Conservation (phyloP, 1,140 invertebrate species). For the Drosophila littoralis region DNA sequence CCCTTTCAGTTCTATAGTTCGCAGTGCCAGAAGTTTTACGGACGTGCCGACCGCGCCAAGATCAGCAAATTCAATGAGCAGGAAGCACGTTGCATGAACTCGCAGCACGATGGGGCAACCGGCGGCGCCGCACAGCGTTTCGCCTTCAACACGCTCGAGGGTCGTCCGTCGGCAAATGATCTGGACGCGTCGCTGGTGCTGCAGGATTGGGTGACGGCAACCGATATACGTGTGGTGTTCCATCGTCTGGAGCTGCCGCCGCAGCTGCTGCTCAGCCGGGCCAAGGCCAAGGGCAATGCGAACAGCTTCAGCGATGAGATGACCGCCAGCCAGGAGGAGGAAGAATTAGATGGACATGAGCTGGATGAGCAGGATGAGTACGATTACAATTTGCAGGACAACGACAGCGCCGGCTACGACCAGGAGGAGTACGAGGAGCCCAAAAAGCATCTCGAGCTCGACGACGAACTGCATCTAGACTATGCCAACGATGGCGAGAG, state of each 20-base stretch:
- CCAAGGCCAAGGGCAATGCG: conserved; percentile 79
- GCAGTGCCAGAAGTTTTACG: conserved; percentile 95
- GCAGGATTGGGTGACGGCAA: conserved; percentile 99
- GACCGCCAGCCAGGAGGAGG: conserved; percentile 67
- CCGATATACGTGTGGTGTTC: conserved; percentile 97
- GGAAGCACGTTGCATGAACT: conserved; percentile 96
- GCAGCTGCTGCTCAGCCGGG: conserved; percentile 66
- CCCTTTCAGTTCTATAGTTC: conserved; percentile 98
- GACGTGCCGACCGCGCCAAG: conserved; percentile 91
- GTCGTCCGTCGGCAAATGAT: conserved; percentile 95
- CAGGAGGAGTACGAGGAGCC: conserved; percentile 83
- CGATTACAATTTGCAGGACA: conserved; percentile 82
- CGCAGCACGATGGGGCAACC: conserved; percentile 87
- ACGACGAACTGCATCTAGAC: conserved; percentile 76
- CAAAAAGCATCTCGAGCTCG: conserved; percentile 78
- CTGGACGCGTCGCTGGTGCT: conserved; percentile 98
- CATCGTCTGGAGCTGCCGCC: conserved; percentile 91
- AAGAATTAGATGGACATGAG: conserved; percentile 72
- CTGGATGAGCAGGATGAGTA: conserved; percentile 72
- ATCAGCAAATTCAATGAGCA: conserved; percentile 98
- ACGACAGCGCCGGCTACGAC: conserved; percentile 74
- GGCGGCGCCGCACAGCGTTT: conserved; percentile 89
- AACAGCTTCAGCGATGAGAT: conserved; percentile 83
- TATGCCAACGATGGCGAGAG: conserved; percentile 76
- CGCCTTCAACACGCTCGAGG: conserved; percentile 98